Conservation (phyloP, 2,113 vertebrate genomes). For the Sorex araneus region DNA sequence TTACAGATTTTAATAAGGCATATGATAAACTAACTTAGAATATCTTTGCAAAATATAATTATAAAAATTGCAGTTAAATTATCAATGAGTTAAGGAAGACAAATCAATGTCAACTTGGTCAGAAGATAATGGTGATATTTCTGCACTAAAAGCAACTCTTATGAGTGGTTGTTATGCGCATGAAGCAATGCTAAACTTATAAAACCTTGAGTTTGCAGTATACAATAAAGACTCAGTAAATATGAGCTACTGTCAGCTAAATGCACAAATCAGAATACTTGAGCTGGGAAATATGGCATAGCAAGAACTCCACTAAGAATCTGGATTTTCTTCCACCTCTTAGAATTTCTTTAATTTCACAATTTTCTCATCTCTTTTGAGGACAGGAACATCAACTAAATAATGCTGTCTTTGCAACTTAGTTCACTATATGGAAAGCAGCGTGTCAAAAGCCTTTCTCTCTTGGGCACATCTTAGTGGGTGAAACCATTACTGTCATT, state of each 20-base stretch:
- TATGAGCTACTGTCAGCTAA: background rate
- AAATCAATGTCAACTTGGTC: background rate
- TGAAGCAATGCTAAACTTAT: background rate
- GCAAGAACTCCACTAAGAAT: background rate
- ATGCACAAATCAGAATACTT: background rate
- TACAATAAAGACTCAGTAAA: background rate
- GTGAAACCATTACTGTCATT: background rate
- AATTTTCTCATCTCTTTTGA: background rate
- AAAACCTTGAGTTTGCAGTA: background rate
- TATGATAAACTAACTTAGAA: background rate
- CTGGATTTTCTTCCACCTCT: background rate
- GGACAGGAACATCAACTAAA: background rate
- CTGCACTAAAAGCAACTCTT: background rate
- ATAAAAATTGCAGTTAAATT: background rate
- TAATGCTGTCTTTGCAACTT: background rate
- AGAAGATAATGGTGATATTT: background rate
- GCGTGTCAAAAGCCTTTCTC: slow-evolving; percentile 11
- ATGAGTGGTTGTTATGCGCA: background rate
- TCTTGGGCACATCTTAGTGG: background rate
- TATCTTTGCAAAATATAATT: background rate
- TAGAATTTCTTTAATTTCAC: background rate
- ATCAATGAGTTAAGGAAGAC: background rate
- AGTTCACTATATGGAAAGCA: background rate
- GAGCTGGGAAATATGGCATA: background rate
- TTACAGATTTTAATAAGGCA: slow-evolving; percentile 25